Evolutionary conservation across 2,888 invertebrate species (phyloP).

Genomic region (Patella ulyssiponensis): DNA sequence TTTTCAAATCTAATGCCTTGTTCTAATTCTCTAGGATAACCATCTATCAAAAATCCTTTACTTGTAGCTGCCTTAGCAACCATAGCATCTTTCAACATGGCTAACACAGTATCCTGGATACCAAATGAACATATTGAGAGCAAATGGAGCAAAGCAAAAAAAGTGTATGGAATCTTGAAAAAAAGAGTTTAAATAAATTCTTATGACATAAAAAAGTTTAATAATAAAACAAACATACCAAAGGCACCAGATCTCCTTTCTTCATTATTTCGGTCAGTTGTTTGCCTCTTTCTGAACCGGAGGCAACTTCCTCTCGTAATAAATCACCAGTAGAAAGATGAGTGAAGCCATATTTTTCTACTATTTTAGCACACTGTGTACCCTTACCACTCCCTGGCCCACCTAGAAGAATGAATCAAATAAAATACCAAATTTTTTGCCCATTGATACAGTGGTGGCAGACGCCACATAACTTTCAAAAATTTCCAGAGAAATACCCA

Average conservation of each 20-base stretch:
- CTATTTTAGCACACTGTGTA: slow-evolving; percentile 94
- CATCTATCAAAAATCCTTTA: slow-evolving; percentile 92
- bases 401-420: slow-evolving; percentile 27
- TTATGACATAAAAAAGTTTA: too few species aligned
- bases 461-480: too few species aligned
- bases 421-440: not conserved
- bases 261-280: slow-evolving; percentile 89
- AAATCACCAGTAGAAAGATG: slow-evolving; percentile 92
- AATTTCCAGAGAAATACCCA: too few species aligned
- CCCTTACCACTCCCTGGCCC: slow-evolving; percentile 97
- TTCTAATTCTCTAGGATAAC: slow-evolving; percentile 91
- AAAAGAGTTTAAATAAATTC: too few species aligned
- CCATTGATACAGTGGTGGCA: not conserved
- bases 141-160: too few species aligned
- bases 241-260: slow-evolving; percentile 87
- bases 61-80: slow-evolving; percentile 76
- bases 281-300: slow-evolving; percentile 88
- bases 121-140: not conserved
- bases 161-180: too few species aligned
- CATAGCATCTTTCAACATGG: slow-evolving; percentile 85
- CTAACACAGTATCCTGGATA: slow-evolving; percentile 81
- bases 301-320: slow-evolving; percentile 88
- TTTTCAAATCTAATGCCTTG: slow-evolving; percentile 91
- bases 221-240: slow-evolving; percentile 72
- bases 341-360: slow-evolving; percentile 91